Conservation (phyloP, 2,888 invertebrate species). For the Epistrophe grossulariae region DNA sequence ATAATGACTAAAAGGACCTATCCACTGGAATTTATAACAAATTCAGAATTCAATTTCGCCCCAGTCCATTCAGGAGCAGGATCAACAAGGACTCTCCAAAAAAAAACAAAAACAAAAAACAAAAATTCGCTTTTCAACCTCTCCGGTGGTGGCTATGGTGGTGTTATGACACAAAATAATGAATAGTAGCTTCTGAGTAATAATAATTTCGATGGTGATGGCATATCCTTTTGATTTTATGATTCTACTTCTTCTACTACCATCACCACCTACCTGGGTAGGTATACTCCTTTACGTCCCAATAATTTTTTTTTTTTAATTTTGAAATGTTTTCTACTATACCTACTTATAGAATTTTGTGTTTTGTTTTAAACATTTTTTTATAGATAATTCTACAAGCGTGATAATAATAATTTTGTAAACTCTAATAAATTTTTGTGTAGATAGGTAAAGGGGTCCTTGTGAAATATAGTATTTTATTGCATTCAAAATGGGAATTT, state of each 20-base stretch:
- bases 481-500: constrained; percentile 22
- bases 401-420: constrained; percentile 42
- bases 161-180: constrained; percentile 52
- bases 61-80: constrained; percentile 8
- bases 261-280: neutral
- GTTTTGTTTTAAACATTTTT: constrained; percentile 3
- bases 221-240: constrained; percentile 52
- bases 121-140: constrained; percentile 17
- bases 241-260: too few relatives aligned
- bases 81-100: constrained; percentile 42
- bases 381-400: constrained; percentile 37
- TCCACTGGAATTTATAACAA: constrained; percentile 13
- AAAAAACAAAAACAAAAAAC: neutral
- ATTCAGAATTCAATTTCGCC: constrained; percentile 66
- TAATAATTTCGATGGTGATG: constrained; percentile 59
- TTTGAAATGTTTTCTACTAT: neutral
- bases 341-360: constrained; percentile 11
- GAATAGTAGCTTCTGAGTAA: constrained; percentile 63
- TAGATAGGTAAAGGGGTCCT: neutral
- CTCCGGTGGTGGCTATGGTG: neutral
- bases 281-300: neutral
- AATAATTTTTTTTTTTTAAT: neutral
- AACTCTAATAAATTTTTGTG: constrained; percentile 4
- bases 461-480: constrained; percentile 24
- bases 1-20: constrained; percentile 61